These are phyloP conservation scores for Sebastes ruberrimus DNA, from an alignment of 2,797 vertebrate genomes.

Conservation along the genomic window DNA sequence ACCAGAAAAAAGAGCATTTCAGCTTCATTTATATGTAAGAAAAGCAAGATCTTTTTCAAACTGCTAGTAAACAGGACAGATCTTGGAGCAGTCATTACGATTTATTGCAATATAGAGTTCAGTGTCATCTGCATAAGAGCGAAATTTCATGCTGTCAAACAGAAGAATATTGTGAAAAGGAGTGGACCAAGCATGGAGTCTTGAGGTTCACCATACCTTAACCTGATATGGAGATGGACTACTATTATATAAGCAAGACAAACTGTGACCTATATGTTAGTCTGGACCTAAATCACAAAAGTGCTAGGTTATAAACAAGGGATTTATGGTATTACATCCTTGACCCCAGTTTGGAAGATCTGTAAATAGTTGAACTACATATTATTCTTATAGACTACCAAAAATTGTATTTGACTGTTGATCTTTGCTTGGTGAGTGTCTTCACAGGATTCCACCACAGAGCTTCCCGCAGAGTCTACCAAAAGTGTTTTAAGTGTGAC, in stretches of 20 bases:
- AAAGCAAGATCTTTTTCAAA: background rate
- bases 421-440: conserved; percentile 45
- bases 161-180: background rate
- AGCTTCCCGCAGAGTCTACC: conserved; percentile 68
- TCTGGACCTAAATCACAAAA: conserved; percentile 32
- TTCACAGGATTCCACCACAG: conserved; percentile 46
- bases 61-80: background rate
- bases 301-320: background rate
- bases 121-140: background rate
- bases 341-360: conserved; percentile 38
- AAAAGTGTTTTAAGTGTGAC: conserved; percentile 49
- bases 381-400: conserved; percentile 74
- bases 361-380: conserved; percentile 76
- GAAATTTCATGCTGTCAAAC: background rate
- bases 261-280: background rate
- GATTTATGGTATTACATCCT: background rate
- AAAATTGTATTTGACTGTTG: conserved; percentile 65
- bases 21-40: background rate
- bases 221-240: background rate
- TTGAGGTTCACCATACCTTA: conserved; percentile 6
- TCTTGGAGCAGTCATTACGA: background rate
- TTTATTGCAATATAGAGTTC: background rate
- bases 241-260: background rate
- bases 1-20: background rate
- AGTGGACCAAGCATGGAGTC: conserved; percentile 23